phyloP scores from a whole-genome alignment of 2,888 invertebrate species.

The Metallyticus violacea region DNA sequence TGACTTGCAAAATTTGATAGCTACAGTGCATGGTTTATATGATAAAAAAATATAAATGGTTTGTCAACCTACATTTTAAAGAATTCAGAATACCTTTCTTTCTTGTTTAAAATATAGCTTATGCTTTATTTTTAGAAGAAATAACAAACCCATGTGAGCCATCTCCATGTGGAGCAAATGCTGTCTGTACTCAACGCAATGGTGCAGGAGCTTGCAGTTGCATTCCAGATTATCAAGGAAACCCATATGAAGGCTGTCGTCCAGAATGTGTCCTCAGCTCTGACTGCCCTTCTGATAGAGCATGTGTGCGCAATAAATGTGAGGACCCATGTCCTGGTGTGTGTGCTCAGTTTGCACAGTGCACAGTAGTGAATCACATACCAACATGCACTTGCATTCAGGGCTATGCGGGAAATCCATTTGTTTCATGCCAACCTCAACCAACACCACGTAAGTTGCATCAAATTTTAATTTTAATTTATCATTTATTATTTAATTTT shows the following conservation, averaged over 20 bases:
- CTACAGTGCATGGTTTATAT: no score
- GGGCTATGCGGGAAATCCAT: constrained; percentile 75
- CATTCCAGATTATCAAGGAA: constrained; percentile 76
- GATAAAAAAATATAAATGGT: no score
- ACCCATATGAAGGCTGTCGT: constrained; percentile 81
- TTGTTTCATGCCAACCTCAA: constrained; percentile 55
- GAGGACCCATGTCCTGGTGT: constrained; percentile 82
- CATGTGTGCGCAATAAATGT: constrained; percentile 81
- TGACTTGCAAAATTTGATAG: no score
- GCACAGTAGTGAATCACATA: constrained; percentile 79
- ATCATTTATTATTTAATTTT: no score
- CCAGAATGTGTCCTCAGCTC: constrained; percentile 85
- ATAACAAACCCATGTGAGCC: constrained; percentile 55
- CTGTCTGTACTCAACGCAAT: constrained; percentile 71
- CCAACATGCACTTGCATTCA: constrained; percentile 78
- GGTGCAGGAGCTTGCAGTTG: constrained; percentile 79
- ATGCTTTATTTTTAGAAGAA: constrained; percentile 45
- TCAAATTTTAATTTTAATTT: neutral
- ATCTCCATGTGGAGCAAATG: constrained; percentile 84
- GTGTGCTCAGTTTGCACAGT: constrained; percentile 80
- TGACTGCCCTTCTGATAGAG: constrained; percentile 78
- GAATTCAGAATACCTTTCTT: neutral
- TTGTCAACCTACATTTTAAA: no score
- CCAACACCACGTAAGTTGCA: constrained; percentile 39
- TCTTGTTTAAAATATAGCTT: neutral